Conservation (phyloP, 2,113 vertebrate genomes). For the Spea multiplicata region DNA sequence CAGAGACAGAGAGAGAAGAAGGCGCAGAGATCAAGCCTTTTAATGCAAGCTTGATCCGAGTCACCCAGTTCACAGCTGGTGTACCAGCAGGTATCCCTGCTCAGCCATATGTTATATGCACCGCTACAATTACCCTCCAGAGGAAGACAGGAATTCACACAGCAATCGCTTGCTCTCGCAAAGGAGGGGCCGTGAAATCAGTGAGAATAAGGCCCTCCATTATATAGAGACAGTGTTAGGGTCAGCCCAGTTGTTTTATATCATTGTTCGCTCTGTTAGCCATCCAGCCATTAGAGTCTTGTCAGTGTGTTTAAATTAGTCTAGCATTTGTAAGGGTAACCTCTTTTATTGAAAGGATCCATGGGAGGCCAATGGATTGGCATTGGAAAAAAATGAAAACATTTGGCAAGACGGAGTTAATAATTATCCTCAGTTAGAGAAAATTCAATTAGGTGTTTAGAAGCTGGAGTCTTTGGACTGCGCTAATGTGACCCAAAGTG, state of each 20-base stretch:
- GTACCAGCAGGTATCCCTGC: constrained; percentile 86
- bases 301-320: constrained; percentile 21
- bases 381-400: constrained; percentile 29
- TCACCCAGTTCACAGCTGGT: constrained; percentile 89
- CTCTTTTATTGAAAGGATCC: constrained; percentile 23
- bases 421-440: constrained; percentile 29
- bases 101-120: constrained; percentile 82
- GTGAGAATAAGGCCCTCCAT: constrained; percentile 28
- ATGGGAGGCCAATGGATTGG: constrained; percentile 16
- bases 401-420: constrained; percentile 37
- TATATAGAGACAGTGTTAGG: constrained; percentile 24
- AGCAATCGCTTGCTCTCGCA: constrained; percentile 44
- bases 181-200: constrained; percentile 43
- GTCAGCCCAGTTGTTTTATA: constrained; percentile 33
- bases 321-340: constrained; percentile 17
- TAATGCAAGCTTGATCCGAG: constrained; percentile 71
- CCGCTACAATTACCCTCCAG: constrained; percentile 84
- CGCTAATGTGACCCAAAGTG: constrained; percentile 30
- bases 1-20: constrained; percentile 52
- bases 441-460: constrained; percentile 25
- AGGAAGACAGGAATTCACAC: constrained; percentile 57
- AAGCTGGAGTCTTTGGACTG: constrained; percentile 11
- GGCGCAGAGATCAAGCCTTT: constrained; percentile 63
- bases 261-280: not conserved
- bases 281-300: constrained; percentile 2